A percentile compares a stretch with the other conserved stretches of the same genome.
phyloP scores from a whole-genome alignment of 1,140 invertebrate genomes.

The Luehdorfia chinensis region DNA sequence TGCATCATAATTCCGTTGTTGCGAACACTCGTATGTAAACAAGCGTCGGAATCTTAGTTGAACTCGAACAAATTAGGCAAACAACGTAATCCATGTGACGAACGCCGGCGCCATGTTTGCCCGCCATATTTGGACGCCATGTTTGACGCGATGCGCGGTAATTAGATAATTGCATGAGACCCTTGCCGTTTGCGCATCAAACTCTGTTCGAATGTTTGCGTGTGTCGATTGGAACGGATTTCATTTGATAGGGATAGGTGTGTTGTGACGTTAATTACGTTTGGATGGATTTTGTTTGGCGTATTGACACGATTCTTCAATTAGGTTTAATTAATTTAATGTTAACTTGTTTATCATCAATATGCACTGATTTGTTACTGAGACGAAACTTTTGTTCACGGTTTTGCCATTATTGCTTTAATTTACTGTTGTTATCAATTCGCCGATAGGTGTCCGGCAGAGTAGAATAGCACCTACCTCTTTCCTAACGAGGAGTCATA shows the following conservation, averaged over 20 bases:
- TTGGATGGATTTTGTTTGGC: conserved; percentile 14
- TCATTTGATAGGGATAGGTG: conserved; percentile 1
- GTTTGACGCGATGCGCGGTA: conserved; percentile 32
- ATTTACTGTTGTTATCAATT: no score
- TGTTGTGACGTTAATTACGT: conserved; percentile 12
- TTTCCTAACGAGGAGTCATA: no score
- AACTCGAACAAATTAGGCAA: conserved; percentile 58
- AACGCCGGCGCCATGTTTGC: conserved; percentile 38
- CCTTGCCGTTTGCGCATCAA: conserved; percentile 37
- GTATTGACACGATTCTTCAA: conserved; percentile 9
- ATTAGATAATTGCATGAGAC: conserved; percentile 65
- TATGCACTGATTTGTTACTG: no score
- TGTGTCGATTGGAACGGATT: conserved; percentile 12
- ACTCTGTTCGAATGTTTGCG: conserved; percentile 34
- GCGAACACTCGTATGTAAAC: conserved; percentile 15
- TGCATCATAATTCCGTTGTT: conserved; percentile 35
- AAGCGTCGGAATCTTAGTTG: conserved; percentile 31
- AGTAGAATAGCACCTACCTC: no score
- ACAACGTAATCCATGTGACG: conserved; percentile 48
- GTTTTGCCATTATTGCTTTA: no score
- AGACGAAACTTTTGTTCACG: no score
- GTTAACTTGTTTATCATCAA: no score
- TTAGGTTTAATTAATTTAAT: background rate
- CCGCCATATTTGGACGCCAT: conserved; percentile 43
- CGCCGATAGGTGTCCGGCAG: no score